Conservation (phyloP, 1,140 invertebrate species). For the Papilio machaon region DNA sequence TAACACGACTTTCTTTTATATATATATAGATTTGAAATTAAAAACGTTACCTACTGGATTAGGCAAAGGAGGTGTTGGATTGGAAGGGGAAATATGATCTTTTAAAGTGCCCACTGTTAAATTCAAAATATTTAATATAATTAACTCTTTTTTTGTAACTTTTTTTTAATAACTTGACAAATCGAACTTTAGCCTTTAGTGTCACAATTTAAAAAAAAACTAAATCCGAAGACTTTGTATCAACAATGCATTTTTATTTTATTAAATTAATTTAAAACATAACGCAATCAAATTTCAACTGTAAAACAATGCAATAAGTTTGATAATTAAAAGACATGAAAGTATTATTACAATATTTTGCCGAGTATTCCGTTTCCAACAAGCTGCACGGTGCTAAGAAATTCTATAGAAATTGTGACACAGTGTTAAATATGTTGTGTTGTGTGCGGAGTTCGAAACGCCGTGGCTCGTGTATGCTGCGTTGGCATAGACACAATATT, state of each 20-base stretch:
- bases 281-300: conserved; percentile 35
- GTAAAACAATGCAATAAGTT: conserved; percentile 27
- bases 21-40: too few species aligned
- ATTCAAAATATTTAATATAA: too few species aligned
- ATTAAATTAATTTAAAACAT: background rate
- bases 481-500: conserved; percentile 54
- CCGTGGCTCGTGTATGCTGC: conserved; percentile 39
- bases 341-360: background rate
- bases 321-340: conserved; percentile 19
- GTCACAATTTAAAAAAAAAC: background rate
- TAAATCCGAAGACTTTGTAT: background rate
- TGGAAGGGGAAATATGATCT: too few species aligned
- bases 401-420: background rate
- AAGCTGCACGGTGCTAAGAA: conserved; percentile 34
- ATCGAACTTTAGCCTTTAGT: background rate
- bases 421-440: background rate
- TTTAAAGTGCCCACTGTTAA: too few species aligned
- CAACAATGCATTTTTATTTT: background rate
- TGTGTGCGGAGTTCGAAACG: background rate
- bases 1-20: too few species aligned
- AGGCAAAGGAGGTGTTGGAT: too few species aligned
- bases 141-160: too few species aligned
- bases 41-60: too few species aligned
- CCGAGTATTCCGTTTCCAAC: conserved; percentile 38
- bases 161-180: background rate